phyloP scores from a whole-genome alignment of 2,113 vertebrate species.

The Callithrix jacchus region DNA sequence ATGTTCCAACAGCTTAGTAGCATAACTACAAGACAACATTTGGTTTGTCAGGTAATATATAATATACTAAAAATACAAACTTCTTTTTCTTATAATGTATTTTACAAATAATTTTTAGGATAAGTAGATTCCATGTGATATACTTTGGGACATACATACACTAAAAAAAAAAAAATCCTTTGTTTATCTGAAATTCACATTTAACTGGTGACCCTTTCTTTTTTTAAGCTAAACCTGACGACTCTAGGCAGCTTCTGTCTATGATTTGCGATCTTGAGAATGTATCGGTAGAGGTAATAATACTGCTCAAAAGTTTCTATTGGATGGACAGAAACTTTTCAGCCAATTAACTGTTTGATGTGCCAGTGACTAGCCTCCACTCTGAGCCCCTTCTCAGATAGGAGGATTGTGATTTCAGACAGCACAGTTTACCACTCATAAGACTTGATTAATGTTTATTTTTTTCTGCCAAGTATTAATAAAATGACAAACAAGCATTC shows the following conservation, averaged over 20 bases:
- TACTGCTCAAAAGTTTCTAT: background rate
- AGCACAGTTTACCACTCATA: background rate
- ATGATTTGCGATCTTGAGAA: background rate
- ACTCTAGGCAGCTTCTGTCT: background rate
- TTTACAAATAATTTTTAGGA: background rate
- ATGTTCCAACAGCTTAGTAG: background rate
- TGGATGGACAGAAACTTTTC: background rate
- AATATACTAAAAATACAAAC: background rate
- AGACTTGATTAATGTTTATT: constrained; percentile 1
- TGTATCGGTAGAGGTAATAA: background rate
- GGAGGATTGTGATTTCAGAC: background rate
- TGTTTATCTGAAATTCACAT: background rate
- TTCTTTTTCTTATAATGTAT: background rate
- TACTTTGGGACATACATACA: background rate
- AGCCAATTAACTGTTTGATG: background rate
- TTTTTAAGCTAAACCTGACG: background rate
- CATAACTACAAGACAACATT: background rate
- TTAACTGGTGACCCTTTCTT: background rate
- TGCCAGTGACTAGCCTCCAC: background rate
- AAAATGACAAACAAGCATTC: background rate
- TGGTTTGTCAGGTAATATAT: background rate
- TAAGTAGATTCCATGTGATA: background rate
- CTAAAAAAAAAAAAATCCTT: background rate
- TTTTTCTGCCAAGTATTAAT: background rate
- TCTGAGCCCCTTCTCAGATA: background rate